These are phyloP conservation scores for Strix occidentalis DNA, from an alignment of 2,797 vertebrate species.

Conservation along the genomic window DNA sequence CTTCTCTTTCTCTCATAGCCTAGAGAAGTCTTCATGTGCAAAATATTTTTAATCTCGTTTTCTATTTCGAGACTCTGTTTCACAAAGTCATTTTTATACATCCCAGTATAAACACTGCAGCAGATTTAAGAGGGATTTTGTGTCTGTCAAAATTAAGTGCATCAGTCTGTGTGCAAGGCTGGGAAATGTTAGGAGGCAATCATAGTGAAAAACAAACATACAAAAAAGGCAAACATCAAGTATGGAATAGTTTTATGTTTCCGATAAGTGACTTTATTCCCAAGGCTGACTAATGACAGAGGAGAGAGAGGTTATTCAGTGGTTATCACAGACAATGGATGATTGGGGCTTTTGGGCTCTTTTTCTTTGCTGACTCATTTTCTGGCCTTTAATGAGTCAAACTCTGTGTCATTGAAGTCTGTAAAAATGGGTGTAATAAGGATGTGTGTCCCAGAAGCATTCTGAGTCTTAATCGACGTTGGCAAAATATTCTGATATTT, in stretches of 20 bases:
- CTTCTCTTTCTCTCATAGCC: not conserved
- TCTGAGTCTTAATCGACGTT: not conserved
- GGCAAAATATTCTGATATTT: slow-evolving; percentile 23
- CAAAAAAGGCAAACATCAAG: slow-evolving; percentile 24
- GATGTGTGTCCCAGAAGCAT: slow-evolving; percentile 1
- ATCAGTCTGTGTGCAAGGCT: slow-evolving; percentile 32
- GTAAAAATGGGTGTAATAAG: slow-evolving; percentile 22
- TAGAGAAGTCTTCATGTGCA: slow-evolving; percentile 34
- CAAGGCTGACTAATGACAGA: slow-evolving; percentile 16
- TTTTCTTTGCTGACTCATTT: slow-evolving; percentile 57
- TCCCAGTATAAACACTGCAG: slow-evolving; percentile 47
- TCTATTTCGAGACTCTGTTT: slow-evolving; percentile 45
- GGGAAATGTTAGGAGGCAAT: slow-evolving; percentile 33
- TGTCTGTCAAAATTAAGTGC: slow-evolving; percentile 62
- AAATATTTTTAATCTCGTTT: slow-evolving; percentile 51
- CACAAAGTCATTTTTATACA: slow-evolving; percentile 50
- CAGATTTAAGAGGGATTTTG: slow-evolving; percentile 61
- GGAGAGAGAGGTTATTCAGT: slow-evolving; percentile 19
- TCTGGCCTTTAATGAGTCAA: slow-evolving; percentile 65
- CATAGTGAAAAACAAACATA: slow-evolving; percentile 29
- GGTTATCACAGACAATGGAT: slow-evolving; percentile 18
- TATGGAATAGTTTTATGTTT: slow-evolving; percentile 11
- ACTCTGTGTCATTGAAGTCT: slow-evolving; percentile 40
- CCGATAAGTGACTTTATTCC: slow-evolving; percentile 40
- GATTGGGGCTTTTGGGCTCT: slow-evolving; percentile 41